phyloP scores from a whole-genome alignment of 1,140 invertebrate species.

The Zelostemma sp. region DNA sequence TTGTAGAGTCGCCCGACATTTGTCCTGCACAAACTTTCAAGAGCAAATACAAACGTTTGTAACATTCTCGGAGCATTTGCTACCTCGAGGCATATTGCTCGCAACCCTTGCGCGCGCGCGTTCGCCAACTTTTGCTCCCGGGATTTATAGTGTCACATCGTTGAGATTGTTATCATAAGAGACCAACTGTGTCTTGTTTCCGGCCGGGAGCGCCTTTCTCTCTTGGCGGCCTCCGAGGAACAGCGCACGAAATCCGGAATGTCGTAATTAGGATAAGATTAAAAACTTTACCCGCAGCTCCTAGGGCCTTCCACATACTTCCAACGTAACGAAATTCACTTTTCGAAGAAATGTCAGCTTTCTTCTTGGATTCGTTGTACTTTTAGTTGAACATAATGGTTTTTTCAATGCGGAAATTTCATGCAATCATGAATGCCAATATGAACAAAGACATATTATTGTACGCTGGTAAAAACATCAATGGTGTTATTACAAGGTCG shows the following conservation, averaged over 20 bases:
- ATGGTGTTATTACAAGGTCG: no score
- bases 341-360: no score
- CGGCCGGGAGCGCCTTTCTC: constrained; percentile 23
- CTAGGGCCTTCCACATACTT: no score
- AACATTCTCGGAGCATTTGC: constrained; percentile 24
- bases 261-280: constrained; percentile 22
- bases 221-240: constrained; percentile 11
- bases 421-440: no score
- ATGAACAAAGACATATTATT: no score
- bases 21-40: constrained; percentile 24
- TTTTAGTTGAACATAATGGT: no score
- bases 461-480: no score
- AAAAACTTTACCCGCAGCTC: background rate
- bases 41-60: constrained; percentile 35
- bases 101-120: constrained; percentile 29
- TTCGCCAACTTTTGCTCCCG: constrained; percentile 33
- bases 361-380: no score
- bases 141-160: constrained; percentile 43
- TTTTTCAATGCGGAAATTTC: no score
- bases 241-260: constrained; percentile 17
- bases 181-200: constrained; percentile 38
- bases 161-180: constrained; percentile 39
- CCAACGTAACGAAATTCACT: no score
- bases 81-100: constrained; percentile 35
- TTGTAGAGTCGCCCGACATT: constrained; percentile 12